Evolutionary conservation across 2,888 invertebrate genomes (phyloP), one percentile per base, ranked within the genome.

Genomic region (Patella depressa): DNA sequence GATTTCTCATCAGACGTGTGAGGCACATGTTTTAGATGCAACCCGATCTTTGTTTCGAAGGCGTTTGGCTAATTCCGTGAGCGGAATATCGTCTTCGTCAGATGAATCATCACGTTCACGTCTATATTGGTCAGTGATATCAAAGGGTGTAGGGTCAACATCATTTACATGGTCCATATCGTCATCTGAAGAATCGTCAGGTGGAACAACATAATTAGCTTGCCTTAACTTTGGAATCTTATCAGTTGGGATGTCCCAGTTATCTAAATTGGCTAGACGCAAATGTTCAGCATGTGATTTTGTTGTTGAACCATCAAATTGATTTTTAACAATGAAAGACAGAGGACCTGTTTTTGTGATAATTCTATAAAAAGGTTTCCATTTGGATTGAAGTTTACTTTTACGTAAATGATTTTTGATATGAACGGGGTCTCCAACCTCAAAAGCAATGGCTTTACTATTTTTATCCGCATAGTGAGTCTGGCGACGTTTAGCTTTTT

Each of bases 341-440:
- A 2, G 29, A 29, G 29, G 29, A 29, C 29, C 29, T 29, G 29
- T 29, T 29, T 29, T 29, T 29, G 29, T 29, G 29, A 29, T 3
- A 29, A 29, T 29, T 29, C 29, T 3, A 29, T 29, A 29, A 29
- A 29, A 29, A 29, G 29, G 29, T 29, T 29, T 29, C 29, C 29
- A 29, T 29, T 29, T 29, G 29, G 53, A 24, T 11, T 78, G 55
- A 34, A 79, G 53, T 19, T 78, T 81, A 15, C 29, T 29, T 29
- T 29, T 29, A 29, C 29, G 29, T 29, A 29, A 29, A 29, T 29
- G 29, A 29, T 29, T 29, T 29, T 29, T 3, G 29, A 29, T 55
- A 24, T 77, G 78, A 53, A 79, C 78, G 2, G 78, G 78, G 24
- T 78, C 78, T 53, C 78, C 29, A 19, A 81, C 71, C 14, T 78